These are phyloP conservation scores for Haliclona indistincta DNA, from an alignment of 37 sponge, comb jelly and placozoan genomes.

Conservation along the genomic window DNA sequence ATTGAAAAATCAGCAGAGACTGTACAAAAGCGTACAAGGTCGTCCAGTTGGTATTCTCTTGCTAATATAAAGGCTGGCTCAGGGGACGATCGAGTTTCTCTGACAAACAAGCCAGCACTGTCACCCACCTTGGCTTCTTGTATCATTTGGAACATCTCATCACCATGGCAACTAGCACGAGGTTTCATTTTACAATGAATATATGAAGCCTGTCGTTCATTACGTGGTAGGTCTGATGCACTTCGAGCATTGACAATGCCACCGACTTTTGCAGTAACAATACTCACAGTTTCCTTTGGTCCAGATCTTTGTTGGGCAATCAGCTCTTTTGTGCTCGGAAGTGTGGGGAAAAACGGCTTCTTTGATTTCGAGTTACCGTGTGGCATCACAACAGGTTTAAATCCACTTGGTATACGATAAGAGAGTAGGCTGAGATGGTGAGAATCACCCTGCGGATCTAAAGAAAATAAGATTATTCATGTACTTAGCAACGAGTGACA, in stretches of 20 bases:
- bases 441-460: background rate
- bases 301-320: conserved; percentile 21
- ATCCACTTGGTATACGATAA: conserved; percentile 30
- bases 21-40: conserved; percentile 46
- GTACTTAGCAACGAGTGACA: no score
- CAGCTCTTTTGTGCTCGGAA: conserved; percentile 20
- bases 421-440: conserved; percentile 38
- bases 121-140: conserved; percentile 24
- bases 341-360: conserved; percentile 41
- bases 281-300: conserved; percentile 29
- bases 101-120: conserved; percentile 15
- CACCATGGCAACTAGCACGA: no score
- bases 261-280: conserved; percentile 12
- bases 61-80: conserved; percentile 50
- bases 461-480: no score
- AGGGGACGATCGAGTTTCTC: conserved; percentile 27
- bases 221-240: conserved; percentile 25
- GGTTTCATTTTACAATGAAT: background rate
- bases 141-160: conserved; percentile 47
- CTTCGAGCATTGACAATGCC: conserved; percentile 25
- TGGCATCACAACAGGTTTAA: conserved; percentile 8
- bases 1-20: conserved; percentile 24
- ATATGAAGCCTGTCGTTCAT: conserved; percentile 35
- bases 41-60: conserved; percentile 17
- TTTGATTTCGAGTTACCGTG: conserved; percentile 44